phyloP scores from a whole-genome alignment of 2,888 invertebrate genomes.

The Caenorhabditis sp. region DNA sequence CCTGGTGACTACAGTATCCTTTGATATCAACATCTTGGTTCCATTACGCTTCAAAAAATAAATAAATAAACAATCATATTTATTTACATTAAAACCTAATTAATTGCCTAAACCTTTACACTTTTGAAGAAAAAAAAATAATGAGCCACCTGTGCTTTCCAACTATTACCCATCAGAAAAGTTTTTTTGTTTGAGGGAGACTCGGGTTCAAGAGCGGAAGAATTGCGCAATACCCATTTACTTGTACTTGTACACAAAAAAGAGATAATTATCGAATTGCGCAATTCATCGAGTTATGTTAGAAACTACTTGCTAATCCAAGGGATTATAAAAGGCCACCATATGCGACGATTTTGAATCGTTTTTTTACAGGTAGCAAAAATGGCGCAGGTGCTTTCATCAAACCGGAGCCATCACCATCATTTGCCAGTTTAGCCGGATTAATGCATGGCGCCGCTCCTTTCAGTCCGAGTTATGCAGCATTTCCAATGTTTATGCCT shows the following conservation, averaged over 20 bases:
- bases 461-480: slow-evolving; percentile 31
- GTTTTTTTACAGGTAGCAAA: neutral
- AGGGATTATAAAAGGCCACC: neutral
- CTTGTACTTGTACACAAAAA: neutral
- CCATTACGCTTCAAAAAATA: too few species aligned
- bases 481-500: slow-evolving; percentile 34
- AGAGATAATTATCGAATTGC: neutral
- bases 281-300: neutral
- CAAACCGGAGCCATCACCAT: slow-evolving; percentile 43
- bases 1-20: too few species aligned
- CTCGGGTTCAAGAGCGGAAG: neutral
- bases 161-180: neutral
- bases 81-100: neutral
- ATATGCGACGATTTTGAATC: neutral
- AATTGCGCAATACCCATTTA: neutral
- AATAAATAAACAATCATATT: too few species aligned
- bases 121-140: neutral
- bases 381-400: slow-evolving; percentile 8
- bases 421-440: slow-evolving; percentile 30
- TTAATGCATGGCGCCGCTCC: slow-evolving; percentile 10
- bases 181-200: neutral
- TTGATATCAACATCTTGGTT: too few species aligned
- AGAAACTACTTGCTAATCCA: neutral
- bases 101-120: neutral
- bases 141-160: neutral